A percentile compares a stretch with the other conserved stretches of the same genome.
Evolutionary conservation across 2,113 vertebrate genomes (phyloP).

Genomic region (Balaenoptera acutorostrata): DNA sequence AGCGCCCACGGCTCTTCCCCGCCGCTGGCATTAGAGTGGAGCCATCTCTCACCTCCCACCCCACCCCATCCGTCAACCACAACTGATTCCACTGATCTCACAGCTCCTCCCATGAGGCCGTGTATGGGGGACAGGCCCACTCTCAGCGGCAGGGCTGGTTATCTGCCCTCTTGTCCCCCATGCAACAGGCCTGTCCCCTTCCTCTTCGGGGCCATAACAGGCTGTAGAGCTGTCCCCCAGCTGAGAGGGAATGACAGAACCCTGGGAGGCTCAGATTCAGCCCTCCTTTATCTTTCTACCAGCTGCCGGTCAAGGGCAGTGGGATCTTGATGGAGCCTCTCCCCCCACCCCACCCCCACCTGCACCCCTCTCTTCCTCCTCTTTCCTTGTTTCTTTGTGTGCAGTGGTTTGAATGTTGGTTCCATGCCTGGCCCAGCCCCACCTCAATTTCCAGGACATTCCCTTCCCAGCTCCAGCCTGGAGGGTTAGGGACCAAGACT

Average conservation of each 20-base stretch:
- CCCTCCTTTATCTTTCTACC: neutral
- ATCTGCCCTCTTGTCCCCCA: neutral
- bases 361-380: neutral
- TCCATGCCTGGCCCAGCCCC: neutral
- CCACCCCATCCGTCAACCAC: neutral
- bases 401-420: conserved; percentile 12
- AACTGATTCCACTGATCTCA: neutral
- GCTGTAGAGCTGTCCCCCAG: neutral
- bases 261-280: neutral
- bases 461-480: neutral
- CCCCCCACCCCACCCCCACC: accelerated
- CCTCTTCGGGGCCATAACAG: neutral
- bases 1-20: neutral
- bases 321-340: neutral
- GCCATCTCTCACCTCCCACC: neutral
- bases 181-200: neutral
- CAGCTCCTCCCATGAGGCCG: neutral
- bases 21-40: neutral
- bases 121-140: neutral
- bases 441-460: neutral
- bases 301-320: neutral
- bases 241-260: neutral
- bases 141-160: neutral
- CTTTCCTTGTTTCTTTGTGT: neutral
- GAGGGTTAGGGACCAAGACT: neutral